Evolutionary conservation across 30 jellyfish, hydroid and myxozoan species (phyloP), one percentile per base, ranked within the genome.

Genomic region (Mastigias papua): DNA sequence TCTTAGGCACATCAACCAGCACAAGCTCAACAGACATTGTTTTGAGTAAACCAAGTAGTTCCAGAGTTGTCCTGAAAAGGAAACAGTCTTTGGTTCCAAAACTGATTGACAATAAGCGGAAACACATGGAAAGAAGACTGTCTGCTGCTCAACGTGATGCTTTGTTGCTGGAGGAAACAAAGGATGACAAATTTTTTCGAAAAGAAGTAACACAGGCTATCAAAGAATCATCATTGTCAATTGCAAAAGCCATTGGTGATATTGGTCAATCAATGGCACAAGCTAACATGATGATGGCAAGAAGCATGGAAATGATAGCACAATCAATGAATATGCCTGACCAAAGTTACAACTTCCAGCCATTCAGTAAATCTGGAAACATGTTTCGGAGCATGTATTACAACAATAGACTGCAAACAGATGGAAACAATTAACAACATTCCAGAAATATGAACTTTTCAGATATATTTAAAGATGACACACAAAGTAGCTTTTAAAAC

Each of bases 81-180:
- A 42, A 42, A 42, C 54, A 42, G 54, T 42, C 54, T 42, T 0
- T 0, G 0, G 54, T 42, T 42, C 54, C 54, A 42, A 42, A 42
- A 42, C 87, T 80, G n/a, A 48, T 64, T 25, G 90, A 80, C 90
- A 80, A 80, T 63, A 80, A 80, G 48, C 88, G 75, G 8, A 61
- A 63, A 61, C 74, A 80, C 69, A 60, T 58, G 86, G 90, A 80
- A 32, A 26, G 58, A 25, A 9, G 0, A 0, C 66, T 60, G 25
- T 80, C 90, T 25, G 54, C 80, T 54, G 87, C 87, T 10, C 90
- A 80, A 63, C 67, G 34, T n/a, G 90, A 80, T 48, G 48, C 32
- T 19, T 19, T 61, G 27, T 0, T 80, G 25, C 0, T 80, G 48
- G 32, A 80, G 48, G 78, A 54, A 28, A 37, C 71, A 28, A 61